phyloP scores from a whole-genome alignment of 1,140 invertebrate genomes.

The Trachymyrmex septentrionalis region DNA sequence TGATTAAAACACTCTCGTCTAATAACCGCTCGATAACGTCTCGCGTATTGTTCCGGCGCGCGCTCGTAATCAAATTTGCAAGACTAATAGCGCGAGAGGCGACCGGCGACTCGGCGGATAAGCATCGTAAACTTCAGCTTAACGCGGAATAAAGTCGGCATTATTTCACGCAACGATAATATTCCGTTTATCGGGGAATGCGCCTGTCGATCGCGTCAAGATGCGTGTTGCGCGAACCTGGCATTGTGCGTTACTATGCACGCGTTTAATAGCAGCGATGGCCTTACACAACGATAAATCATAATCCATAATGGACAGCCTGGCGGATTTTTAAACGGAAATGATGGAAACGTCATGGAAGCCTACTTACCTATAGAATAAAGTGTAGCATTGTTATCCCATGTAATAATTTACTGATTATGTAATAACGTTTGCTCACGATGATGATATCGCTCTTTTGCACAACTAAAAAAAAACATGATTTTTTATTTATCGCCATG shows the following conservation, averaged over 20 bases:
- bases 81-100: slow-evolving; percentile 56
- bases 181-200: slow-evolving; percentile 51
- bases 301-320: slow-evolving; percentile 6
- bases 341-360: not conserved
- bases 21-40: slow-evolving; percentile 51
- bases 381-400: not conserved
- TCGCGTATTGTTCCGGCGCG: slow-evolving; percentile 48
- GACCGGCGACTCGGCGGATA: slow-evolving; percentile 51
- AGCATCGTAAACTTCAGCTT: slow-evolving; percentile 65
- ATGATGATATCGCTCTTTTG: not conserved
- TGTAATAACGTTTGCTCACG: not conserved
- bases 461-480: no score
- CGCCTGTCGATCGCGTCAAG: slow-evolving; percentile 51
- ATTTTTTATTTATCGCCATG: no score
- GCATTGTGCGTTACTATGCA: slow-evolving; percentile 5
- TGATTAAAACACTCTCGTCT: slow-evolving; percentile 51
- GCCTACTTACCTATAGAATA: not conserved
- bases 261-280: slow-evolving; percentile 35
- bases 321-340: slow-evolving; percentile 30
- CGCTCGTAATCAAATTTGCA: slow-evolving; percentile 63
- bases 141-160: slow-evolving; percentile 59
- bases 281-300: slow-evolving; percentile 49
- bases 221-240: slow-evolving; percentile 8
- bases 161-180: slow-evolving; percentile 66
- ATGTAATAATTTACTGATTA: not conserved